phyloP scores from a whole-genome alignment of 2,888 invertebrate genomes.

The Phalangium opilio region DNA sequence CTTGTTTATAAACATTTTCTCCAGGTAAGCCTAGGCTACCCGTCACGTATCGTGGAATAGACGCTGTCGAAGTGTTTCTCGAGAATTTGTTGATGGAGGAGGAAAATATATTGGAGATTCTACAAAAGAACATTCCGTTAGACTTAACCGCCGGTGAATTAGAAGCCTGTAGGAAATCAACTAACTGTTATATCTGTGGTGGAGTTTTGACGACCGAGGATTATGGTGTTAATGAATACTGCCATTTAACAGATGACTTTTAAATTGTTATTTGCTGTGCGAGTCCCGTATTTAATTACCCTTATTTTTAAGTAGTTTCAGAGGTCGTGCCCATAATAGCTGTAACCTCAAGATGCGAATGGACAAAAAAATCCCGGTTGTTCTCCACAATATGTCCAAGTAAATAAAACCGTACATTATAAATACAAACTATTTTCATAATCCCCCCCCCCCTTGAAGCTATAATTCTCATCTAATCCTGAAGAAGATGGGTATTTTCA shows the following conservation, averaged over 20 bases:
- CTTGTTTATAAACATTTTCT: too few relatives aligned
- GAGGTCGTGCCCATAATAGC: not conserved
- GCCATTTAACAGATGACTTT: not conserved
- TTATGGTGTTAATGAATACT: not conserved
- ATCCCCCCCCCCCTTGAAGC: not conserved
- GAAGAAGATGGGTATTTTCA: slow-evolving; percentile 6
- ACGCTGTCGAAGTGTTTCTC: not conserved
- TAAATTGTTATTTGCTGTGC: not conserved
- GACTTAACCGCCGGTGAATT: not conserved
- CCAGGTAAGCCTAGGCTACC: not conserved
- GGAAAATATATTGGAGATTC: not conserved
- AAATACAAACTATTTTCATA: too few relatives aligned
- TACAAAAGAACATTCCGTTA: not conserved
- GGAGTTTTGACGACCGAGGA: not conserved
- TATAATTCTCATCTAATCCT: slow-evolving; percentile 8
- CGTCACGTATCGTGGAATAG: slow-evolving; percentile 2
- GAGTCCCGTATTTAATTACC: not conserved
- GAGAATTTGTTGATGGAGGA: slow-evolving; percentile 1
- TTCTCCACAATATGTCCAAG: slow-evolving; percentile 5
- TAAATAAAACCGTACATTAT: too few relatives aligned
- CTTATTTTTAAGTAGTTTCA: too few relatives aligned
- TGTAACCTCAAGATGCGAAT: not conserved
- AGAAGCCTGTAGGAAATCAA: not conserved
- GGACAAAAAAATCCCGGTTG: not conserved
- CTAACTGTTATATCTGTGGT: slow-evolving; percentile 1